These are phyloP conservation scores for Octomys mimax DNA, from an alignment of 2,797 vertebrate species.

Conservation along the genomic window DNA sequence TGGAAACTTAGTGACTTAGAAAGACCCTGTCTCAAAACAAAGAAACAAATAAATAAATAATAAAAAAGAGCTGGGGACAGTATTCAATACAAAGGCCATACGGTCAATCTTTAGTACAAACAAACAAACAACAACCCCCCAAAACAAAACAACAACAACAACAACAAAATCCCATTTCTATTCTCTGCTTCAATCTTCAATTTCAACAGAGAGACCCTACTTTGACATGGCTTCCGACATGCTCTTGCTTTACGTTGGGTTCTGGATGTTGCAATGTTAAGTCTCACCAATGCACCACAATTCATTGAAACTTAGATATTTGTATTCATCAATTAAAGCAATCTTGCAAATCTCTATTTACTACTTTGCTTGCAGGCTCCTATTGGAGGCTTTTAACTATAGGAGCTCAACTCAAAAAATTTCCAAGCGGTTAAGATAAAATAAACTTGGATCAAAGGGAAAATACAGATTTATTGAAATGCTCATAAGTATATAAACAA, in stretches of 20 bases:
- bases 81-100: neutral
- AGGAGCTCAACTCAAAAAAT: neutral
- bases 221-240: neutral
- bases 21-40: neutral
- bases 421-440: constrained; percentile 36
- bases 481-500: constrained; percentile 24
- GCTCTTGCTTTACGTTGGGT: neutral
- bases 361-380: neutral
- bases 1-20: neutral
- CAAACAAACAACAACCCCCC: neutral
- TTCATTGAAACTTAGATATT: neutral
- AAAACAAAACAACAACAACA: neutral
- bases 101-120: neutral
- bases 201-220: fast-evolving
- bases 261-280: neutral
- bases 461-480: neutral
- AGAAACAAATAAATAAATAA: neutral
- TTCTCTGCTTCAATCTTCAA: neutral
- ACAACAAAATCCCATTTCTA: neutral
- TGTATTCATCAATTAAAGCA: neutral
- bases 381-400: neutral
- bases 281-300: neutral
- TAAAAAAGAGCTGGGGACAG: neutral
- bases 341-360: neutral
- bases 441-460: constrained; percentile 13